Evolutionary conservation across 2,797 vertebrate species (phyloP), one percentile per base, ranked within the genome.

Genomic region (Esox masquinongy): DNA sequence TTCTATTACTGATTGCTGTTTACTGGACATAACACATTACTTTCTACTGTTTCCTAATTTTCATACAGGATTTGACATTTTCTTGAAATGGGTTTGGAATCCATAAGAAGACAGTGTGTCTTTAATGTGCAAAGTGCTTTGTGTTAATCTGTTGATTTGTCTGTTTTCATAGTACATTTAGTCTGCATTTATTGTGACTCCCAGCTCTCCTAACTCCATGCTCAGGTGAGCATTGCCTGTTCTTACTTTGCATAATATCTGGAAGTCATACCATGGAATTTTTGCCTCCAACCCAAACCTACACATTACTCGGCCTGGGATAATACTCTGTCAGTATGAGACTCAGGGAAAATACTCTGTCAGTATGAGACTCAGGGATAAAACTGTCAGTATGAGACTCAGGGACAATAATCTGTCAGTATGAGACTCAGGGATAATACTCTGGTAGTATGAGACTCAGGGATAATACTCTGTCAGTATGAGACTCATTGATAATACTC

Each of bases 171-270:
- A 24, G 34, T 43, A 12, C 15, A 64, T 29, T 31, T 24, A 29
- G 14, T 26, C 61, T 31, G 61, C 14, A 16, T 64, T 29, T 2
- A 29, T 64, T 15, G 24, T 63, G 26, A 64, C 61, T 26, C 36
- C 36, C 61, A 64, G 24, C 26, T 29, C 26, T 64, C 61, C 26
- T 64, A 26, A 31, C 26, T 29, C 3, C 19, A 61, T 5, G 68
- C 61, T 71, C 7, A 67, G 9, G n/a, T 64, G 51, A 26, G 71
- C 72, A 63, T 39, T 31, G 50, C n/a, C 59, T 15, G 67, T 24
- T 74, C 56, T n/a, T 8, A n/a, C 69, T 77, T 70, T 80, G 59
- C 53, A 78, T 71, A 63, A 47, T 67, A 75, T 70, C 74, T 77
- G 16, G 19, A 49, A 79, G 50, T 12, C 9, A n/a, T 8, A 56